Conservation (phyloP, 2,113 vertebrate species). For the Acinonyx jubatus region DNA sequence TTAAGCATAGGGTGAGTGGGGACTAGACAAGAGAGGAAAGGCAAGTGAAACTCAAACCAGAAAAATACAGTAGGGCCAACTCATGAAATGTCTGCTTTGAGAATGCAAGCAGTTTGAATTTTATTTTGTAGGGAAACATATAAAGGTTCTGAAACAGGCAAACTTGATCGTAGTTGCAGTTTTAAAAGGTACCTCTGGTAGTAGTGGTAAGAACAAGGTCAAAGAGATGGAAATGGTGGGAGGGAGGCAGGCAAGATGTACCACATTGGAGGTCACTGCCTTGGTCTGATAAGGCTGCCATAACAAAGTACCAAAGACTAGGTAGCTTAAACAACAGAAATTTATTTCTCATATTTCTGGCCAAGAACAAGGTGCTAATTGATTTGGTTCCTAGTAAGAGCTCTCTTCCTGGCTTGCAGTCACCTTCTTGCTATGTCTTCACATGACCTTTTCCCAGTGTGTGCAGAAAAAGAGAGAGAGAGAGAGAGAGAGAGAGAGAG, state of each 20-base stretch:
- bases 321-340: neutral
- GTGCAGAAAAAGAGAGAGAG: neutral
- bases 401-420: neutral
- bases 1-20: neutral
- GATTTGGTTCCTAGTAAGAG: neutral
- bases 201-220: neutral
- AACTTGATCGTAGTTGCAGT: neutral
- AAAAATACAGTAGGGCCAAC: neutral
- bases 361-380: neutral
- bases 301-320: neutral
- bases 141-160: conserved; percentile 1
- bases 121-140: conserved; percentile 5
- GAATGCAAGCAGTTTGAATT: neutral
- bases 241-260: neutral
- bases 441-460: neutral
- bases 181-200: neutral
- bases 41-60: neutral
- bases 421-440: neutral
- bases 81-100: conserved; percentile 8
- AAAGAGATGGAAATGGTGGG: neutral
- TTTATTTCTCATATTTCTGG: neutral
- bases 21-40: neutral
- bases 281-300: neutral
- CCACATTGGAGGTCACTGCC: neutral
- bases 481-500: neutral